Evolutionary conservation across 2,888 invertebrate genomes (phyloP), one percentile per base, ranked within the genome.

Genomic region (Melanostoma scalare): DNA sequence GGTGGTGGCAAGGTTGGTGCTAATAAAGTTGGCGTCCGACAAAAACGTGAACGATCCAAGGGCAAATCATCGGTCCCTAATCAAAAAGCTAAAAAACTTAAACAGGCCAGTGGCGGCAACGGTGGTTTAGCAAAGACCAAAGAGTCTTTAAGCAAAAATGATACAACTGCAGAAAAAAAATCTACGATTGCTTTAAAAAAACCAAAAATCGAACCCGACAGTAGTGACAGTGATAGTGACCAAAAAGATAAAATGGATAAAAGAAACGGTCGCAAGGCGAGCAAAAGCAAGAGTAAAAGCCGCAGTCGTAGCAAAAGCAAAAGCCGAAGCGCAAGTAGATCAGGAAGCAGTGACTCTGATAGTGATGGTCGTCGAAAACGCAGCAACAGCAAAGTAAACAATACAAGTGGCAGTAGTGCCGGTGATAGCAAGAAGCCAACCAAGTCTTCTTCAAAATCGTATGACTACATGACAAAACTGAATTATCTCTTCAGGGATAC

Each of bases 401-500:
- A 68, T 78, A 58, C 46, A 3, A 73, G 69, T 20, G 58, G 65
- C 35, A 85, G 78, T 52, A 85, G 61, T 50, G 61, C 55, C 8
- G 67, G 53, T 9, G 79, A 84, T 55, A 88, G 89, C 40, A 89
- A 88, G 56, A 89, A 88, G 56, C 91, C 88, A 84, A 92, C 92
- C 20, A 87, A 87, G 61, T 72, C 85, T 31, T 86, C 85, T 90
- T 92, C 93, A 73, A 95, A 95, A 90, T 95, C 94, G 6, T 96
- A 96, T 89, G 96, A 97, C 92, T 97, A 96, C 88, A 93, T 95
- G 92, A 96, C 96, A 33, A 96, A 97, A 92, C 92, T 99, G 86
- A 98, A 97, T 92, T 98, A 98, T 92, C 93, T 99, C 87, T 98
- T 99, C 91, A 94, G 98, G 87, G 98, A 98, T 90, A 96, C 99